Conservation (phyloP, 1,140 invertebrate genomes). For the Aphelinus certus region DNA sequence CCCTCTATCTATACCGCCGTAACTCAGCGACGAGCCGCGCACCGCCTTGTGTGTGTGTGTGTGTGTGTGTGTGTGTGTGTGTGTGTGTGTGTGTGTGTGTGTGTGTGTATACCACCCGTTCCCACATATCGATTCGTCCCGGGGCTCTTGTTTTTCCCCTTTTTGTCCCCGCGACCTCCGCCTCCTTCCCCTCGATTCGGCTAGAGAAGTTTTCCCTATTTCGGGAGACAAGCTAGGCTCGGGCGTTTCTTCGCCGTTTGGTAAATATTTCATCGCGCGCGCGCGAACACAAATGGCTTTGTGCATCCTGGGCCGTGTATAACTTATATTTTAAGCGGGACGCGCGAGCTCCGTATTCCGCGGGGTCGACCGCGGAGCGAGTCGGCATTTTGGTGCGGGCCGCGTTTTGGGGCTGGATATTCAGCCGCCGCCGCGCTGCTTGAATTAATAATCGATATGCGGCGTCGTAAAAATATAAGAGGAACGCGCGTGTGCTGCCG, state of each 20-base stretch:
- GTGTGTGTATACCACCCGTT: too few relatives aligned
- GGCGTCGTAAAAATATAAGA: slow-evolving; percentile 12
- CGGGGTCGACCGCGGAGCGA: background rate
- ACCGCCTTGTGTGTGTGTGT: too few relatives aligned
- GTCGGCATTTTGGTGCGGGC: slow-evolving; percentile 10
- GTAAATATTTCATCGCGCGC: slow-evolving; percentile 28
- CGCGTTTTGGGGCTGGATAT: background rate
- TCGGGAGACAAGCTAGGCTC: background rate
- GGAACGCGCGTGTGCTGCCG: background rate
- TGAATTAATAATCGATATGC: slow-evolving; percentile 25
- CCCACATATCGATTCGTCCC: slow-evolving; percentile 7
- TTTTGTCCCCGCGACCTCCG: background rate
- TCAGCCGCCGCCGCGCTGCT: too few relatives aligned
- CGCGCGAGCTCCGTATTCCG: background rate
- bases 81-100: too few relatives aligned
- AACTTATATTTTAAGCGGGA: slow-evolving; percentile 24
- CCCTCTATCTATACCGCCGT: slow-evolving; percentile 29
- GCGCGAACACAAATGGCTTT: background rate
- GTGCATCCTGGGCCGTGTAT: background rate
- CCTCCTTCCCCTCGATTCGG: background rate
- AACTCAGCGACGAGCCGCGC: background rate
- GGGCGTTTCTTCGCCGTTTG: slow-evolving; percentile 34
- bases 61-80: too few relatives aligned
- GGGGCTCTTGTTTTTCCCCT: background rate
- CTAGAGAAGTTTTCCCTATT: slow-evolving; percentile 16